Evolutionary conservation across 2,888 invertebrate genomes (phyloP).

Genomic region (Tipula lateralis): DNA sequence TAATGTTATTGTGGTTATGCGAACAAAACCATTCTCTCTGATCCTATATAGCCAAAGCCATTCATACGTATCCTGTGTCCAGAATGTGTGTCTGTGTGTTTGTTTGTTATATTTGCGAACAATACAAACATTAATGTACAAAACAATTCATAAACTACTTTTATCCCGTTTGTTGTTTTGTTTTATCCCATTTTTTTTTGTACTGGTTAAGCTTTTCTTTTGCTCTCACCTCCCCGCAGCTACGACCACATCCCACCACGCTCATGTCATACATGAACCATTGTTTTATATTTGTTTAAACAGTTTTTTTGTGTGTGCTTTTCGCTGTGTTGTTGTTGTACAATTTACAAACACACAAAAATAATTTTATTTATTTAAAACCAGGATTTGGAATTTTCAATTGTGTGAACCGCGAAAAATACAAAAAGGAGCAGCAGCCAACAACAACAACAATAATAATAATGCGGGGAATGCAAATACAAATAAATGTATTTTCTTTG

Average conservation of each 20-base stretch:
- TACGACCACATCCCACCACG: background rate
- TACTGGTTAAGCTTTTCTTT: conserved; percentile 13
- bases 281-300: background rate
- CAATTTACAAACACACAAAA: background rate
- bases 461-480: background rate
- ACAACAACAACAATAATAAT: background rate
- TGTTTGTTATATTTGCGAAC: background rate
- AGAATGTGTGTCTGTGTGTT: background rate
- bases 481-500: background rate
- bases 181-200: background rate
- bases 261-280: background rate
- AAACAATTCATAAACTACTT: conserved; percentile 15
- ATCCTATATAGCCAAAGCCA: background rate
- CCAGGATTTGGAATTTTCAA: conserved; percentile 24
- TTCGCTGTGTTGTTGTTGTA: too few relatives aligned
- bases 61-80: conserved; percentile 19
- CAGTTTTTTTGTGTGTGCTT: background rate
- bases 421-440: background rate
- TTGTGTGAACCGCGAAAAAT: conserved; percentile 19
- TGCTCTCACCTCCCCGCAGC: background rate
- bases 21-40: background rate
- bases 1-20: background rate
- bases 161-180: background rate
- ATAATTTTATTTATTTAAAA: conserved; percentile 19
- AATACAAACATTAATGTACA: conserved; percentile 11